Base-by-base conservation (phyloP, 2,113 vertebrate genomes). In the Ctenodactylus gundi region DNA sequence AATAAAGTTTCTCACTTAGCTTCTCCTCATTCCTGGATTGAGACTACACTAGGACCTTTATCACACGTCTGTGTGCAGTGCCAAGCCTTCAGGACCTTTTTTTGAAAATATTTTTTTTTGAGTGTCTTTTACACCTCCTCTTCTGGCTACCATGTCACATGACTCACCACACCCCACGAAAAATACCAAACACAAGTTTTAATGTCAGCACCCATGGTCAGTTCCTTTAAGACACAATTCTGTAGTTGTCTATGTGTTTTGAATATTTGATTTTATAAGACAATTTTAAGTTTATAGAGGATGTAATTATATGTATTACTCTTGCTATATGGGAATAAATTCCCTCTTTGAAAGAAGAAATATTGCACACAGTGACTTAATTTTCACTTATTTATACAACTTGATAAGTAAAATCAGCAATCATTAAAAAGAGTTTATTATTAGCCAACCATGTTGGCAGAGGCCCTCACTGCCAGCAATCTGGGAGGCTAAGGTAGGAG, bases 211-310 rank as follows among this genome's bases (percentile, higher is more conserved):
- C n/a, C n/a, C 31, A 14, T 9, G 27, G 21, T 64, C 51, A 70
- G 15, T 62, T 51, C 29, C 49, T 49, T 83, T 65, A 85, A 31
- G 18, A 44, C 12, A 57, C 9, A 88, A 46, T 39, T 62, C 4
- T 82, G 23, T 58, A 77, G 31, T 73, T 60, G 31, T 57, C 3
- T 95, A 25, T 60, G 27, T 18, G 41, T 80, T 93, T 88, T 85
- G 34, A 2, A 83, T 67, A 17, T 49, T 77, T 49, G 7, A 7
- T 75, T 95, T 91, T 44, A 64, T 64, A 7, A 80, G 91, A 81
- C 65, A 55, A 41, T 57, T 68, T 44, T 34, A 83, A 58, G 13
- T n/a, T 86, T 89, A 9, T 81, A 46, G 57, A 81, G 85, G 27
- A 17, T 57, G 39, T 46, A 25, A 11, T 83, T 89, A 81, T 75